These are phyloP conservation scores for Agelaius tricolor DNA, from an alignment of 2,113 vertebrate genomes.

Conservation along the genomic window DNA sequence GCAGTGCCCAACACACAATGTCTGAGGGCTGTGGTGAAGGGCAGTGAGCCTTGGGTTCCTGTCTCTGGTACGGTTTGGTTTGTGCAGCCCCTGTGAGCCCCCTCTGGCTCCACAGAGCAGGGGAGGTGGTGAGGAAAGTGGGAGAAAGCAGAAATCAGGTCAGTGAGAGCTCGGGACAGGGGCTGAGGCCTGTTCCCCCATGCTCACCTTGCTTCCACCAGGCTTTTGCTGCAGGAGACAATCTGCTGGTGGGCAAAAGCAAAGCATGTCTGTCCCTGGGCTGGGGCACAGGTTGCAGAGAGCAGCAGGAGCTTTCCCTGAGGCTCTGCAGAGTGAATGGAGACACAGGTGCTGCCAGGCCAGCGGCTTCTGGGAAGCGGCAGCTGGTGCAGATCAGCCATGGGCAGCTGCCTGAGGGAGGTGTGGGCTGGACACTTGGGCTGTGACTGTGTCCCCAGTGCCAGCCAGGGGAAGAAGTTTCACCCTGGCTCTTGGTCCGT, in stretches of 20 bases:
- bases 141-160: neutral
- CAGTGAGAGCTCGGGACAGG: neutral
- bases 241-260: no score
- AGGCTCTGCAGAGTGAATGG: neutral
- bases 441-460: neutral
- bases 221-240: neutral
- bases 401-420: neutral
- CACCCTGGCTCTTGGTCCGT: neutral
- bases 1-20: rapidly evolving
- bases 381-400: neutral
- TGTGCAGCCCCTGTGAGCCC: neutral
- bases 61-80: neutral
- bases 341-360: neutral
- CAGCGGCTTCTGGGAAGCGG: rapidly evolving
- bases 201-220: rapidly evolving
- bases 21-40: neutral
- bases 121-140: neutral
- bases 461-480: rapidly evolving
- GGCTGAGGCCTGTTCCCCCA: rapidly evolving
- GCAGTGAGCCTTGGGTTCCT: rapidly evolving
- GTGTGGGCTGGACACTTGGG: neutral
- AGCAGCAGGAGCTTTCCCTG: neutral
- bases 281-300: neutral
- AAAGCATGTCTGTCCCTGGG: rapidly evolving
- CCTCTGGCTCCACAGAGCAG: rapidly evolving